Evolutionary conservation across 1,140 invertebrate species (phyloP), one percentile per base, ranked within the genome.

Genomic region (Leptinotarsa lineolata): DNA sequence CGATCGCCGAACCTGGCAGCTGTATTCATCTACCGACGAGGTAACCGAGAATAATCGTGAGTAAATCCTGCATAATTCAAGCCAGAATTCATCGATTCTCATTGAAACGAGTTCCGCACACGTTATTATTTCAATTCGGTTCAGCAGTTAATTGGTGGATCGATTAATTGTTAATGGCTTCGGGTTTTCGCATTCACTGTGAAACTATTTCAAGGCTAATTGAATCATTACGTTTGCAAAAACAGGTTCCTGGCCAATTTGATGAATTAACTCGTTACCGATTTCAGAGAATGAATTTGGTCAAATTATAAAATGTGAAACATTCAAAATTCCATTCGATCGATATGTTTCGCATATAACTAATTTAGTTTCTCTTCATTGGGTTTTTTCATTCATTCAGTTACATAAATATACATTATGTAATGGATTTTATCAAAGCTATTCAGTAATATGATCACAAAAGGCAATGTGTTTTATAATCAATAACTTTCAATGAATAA

Each of bases 91-190:
- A 54, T 54, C 15, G 15, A 13, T 54, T 54, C 48, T 15, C n/a
- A 54, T 54, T 54, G 48, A n/a, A 54, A 54, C 48, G 48, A 16
- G n/a, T 18, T 8, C 48, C 16, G 48, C 16, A 54, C 15, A 54
- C 48, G 48, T 54, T 54, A 54, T 54, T 54, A 54, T 54, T 54
- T 3, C 15, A 54, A 18, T 54, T 54, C 15, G 48, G 48, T 18
- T 16, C n/a, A 13, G 48, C 48, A 54, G 48, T 54, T 68, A 73
- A 73, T 73, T 68, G 68, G 60, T 63, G 60, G 68, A 73, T 73
- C 72, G 72, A 73, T 73, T 73, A 24, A 64, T 64, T 64, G 61
- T 64, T 64, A 22, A 22, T 64, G 22, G 61, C 20, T 64, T 3
- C 48, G 48, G 48, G 48, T 54, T 54, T 54, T 54, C 48, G 48